Evolutionary conservation across 1,140 invertebrate species (phyloP).

Genomic region (Lordiphosa clarofinis): DNA sequence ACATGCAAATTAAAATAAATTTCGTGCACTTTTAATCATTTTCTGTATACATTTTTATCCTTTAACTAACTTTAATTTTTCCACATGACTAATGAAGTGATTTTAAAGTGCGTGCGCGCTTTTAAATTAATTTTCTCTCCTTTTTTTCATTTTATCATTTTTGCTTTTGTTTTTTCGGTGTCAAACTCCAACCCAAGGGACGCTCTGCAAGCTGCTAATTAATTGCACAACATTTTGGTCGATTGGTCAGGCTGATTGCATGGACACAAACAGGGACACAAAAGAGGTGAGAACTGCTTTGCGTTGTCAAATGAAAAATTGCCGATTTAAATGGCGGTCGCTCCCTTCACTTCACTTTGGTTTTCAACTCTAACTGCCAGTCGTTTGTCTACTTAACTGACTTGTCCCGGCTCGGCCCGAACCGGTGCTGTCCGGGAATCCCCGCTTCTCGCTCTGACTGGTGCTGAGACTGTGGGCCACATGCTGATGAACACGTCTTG

Average conservation of each 20-base stretch:
- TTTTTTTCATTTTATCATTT: background rate
- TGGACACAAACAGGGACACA: constrained; percentile 17
- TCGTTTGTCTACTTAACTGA: constrained; percentile 61
- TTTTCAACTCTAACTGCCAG: constrained; percentile 43
- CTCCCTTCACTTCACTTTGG: constrained; percentile 3
- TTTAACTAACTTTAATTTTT: background rate
- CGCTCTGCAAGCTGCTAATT: constrained; percentile 37
- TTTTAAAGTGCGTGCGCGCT: constrained; percentile 36
- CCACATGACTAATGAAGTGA: constrained; percentile 27
- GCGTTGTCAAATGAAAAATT: constrained; percentile 60
- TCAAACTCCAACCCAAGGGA: constrained; percentile 7
- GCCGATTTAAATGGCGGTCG: constrained; percentile 61
- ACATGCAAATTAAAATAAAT: background rate
- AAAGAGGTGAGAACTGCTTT: constrained; percentile 25
- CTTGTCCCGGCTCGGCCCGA: background rate
- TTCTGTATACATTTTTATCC: background rate
- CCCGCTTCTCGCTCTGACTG: constrained; percentile 16
- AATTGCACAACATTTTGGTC: constrained; percentile 55
- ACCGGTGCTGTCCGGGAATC: constrained; percentile 18
- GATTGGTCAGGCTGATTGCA: constrained; percentile 45
- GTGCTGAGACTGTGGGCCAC: constrained; percentile 36
- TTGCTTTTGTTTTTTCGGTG: constrained; percentile 3
- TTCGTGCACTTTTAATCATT: background rate
- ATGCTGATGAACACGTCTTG: constrained; percentile 71
- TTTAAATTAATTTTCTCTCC: constrained; percentile 36